Evolutionary conservation across 2,888 invertebrate species (phyloP).

Genomic region (Ligdia adustata): DNA sequence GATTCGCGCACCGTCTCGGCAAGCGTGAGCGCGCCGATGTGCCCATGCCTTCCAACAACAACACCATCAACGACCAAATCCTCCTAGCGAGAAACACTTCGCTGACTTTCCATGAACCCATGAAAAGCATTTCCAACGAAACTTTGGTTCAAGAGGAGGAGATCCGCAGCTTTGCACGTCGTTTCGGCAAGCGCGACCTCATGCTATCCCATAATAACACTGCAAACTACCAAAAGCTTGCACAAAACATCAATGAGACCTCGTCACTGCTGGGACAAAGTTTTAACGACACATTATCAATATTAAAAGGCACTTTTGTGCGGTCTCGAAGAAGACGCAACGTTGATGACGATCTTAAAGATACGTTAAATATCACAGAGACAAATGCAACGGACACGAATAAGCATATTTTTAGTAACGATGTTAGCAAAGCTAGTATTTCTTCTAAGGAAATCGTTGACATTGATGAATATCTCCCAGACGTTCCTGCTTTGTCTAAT

Average conservation of each 20-base stretch:
- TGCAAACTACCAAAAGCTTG: background rate
- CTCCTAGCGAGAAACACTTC: background rate
- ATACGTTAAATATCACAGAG: too few species aligned
- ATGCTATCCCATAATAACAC: background rate
- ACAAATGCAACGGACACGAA: too few species aligned
- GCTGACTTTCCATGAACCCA: too few species aligned
- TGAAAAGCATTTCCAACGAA: too few species aligned
- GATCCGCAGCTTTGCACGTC: background rate
- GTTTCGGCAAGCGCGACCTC: background rate
- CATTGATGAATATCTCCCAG: background rate
- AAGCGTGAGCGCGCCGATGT: slow-evolving; percentile 48
- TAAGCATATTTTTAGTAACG: too few species aligned
- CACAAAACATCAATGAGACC: background rate
- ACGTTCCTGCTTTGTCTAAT: background rate
- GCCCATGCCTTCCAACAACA: slow-evolving; percentile 39
- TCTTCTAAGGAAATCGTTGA: background rate
- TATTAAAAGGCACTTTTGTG: background rate
- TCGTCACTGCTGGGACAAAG: background rate
- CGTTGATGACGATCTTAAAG: too few species aligned
- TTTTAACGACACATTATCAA: background rate
- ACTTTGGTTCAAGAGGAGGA: background rate
- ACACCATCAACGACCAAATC: slow-evolving; percentile 30
- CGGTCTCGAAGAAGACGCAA: too few species aligned
- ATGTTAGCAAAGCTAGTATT: too few species aligned
- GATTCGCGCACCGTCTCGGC: slow-evolving; percentile 52